These are phyloP conservation scores for Eumeta japonica DNA, from an alignment of 1,140 invertebrate species.

Conservation along the genomic window DNA sequence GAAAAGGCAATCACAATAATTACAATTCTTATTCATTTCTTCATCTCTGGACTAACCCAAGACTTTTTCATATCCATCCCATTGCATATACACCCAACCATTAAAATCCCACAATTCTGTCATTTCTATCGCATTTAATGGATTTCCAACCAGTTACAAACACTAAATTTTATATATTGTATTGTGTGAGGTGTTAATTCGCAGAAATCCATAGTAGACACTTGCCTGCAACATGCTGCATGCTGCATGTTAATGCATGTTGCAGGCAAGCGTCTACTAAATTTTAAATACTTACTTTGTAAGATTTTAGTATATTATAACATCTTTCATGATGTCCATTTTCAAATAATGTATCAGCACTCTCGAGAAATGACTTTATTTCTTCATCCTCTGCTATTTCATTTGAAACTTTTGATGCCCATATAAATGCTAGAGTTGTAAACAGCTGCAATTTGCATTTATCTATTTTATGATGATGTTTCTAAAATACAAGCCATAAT, in stretches of 20 bases:
- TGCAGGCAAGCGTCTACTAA: not conserved
- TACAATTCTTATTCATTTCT: no score
- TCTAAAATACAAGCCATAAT: no score
- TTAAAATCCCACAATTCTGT: no score
- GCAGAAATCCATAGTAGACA: not conserved
- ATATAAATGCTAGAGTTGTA: constrained; percentile 25
- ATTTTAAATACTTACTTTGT: constrained; percentile 20
- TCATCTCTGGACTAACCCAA: no score
- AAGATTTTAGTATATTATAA: constrained; percentile 32
- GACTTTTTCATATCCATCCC: no score
- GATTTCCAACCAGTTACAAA: not conserved
- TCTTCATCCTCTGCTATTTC: constrained; percentile 8
- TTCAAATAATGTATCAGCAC: constrained; percentile 50
- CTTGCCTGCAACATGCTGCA: not conserved
- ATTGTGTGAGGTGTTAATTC: not conserved
- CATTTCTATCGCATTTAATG: not conserved
- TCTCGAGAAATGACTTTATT: constrained; percentile 21
- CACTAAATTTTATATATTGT: no score
- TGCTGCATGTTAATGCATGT: not conserved
- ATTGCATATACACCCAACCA: no score
- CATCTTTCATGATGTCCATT: constrained; percentile 50
- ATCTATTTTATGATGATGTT: no score
- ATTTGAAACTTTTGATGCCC: constrained; percentile 31
- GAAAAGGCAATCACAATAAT: no score
- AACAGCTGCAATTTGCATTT: no score